Evolutionary conservation across 2,797 vertebrate genomes (phyloP).

Genomic region (Gymnopithys bicolor): DNA sequence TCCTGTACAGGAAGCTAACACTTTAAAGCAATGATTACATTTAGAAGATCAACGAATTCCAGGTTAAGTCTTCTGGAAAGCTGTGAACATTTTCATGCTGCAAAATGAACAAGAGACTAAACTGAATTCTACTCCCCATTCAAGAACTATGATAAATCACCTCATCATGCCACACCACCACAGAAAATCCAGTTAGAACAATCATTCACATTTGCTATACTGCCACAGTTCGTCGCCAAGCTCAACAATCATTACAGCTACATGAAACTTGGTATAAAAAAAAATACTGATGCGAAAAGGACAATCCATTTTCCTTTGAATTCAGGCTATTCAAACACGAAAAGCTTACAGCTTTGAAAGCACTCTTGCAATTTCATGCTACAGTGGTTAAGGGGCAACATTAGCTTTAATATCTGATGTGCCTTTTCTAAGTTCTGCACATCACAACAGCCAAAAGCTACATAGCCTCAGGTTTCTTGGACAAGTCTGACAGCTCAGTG

Average conservation of each 20-base stretch:
- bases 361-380: neutral
- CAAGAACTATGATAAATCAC: neutral
- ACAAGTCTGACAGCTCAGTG: neutral
- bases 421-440: neutral
- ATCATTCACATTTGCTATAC: neutral
- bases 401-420: neutral
- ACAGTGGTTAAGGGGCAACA: neutral
- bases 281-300: neutral
- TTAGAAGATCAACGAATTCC: neutral
- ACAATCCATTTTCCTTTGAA: neutral
- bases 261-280: neutral
- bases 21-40: neutral
- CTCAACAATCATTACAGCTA: neutral
- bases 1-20: neutral
- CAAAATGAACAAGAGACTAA: neutral
- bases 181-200: neutral
- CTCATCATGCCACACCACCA: neutral
- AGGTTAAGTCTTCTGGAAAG: neutral
- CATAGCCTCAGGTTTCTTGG: neutral
- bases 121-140: neutral
- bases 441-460: neutral
- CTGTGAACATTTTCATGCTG: neutral
- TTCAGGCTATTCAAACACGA: neutral
- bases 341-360: conserved; percentile 1
- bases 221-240: neutral